phyloP scores from a whole-genome alignment of 2,113 vertebrate species.

The Psilopsiagon aurifrons region DNA sequence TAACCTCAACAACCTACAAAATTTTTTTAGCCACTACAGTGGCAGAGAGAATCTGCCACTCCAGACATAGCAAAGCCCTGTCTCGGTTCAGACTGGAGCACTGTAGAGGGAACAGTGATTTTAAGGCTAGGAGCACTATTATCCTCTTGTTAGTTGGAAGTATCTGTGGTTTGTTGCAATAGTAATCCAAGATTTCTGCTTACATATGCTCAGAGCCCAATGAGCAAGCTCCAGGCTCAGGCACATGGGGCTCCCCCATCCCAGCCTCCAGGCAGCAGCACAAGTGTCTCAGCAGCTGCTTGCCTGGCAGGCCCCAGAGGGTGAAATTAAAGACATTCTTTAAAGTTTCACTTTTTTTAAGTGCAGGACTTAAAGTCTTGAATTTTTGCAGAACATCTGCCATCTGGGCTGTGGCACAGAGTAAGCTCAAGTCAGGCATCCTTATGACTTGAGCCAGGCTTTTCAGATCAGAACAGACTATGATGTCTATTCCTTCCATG shows the following conservation, averaged over 20 bases:
- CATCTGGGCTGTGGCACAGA: background rate
- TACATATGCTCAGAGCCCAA: background rate
- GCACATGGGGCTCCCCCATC: rapidly evolving
- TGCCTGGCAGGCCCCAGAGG: background rate
- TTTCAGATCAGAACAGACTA: background rate
- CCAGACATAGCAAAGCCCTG: background rate
- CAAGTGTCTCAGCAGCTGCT: background rate
- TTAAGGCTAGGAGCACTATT: background rate
- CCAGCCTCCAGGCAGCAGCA: background rate
- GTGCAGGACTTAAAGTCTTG: background rate
- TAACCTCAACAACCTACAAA: background rate
- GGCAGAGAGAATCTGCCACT: background rate
- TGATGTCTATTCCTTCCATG: background rate
- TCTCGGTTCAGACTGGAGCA: background rate
- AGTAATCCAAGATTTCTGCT: background rate
- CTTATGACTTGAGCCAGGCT: background rate
- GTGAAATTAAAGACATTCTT: conserved; percentile 38
- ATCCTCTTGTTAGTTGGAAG: background rate
- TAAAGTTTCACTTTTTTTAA: background rate
- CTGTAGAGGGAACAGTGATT: background rate
- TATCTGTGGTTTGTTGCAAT: background rate
- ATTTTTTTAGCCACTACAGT: background rate
- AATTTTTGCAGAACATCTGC: background rate
- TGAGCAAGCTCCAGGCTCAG: rapidly evolving
- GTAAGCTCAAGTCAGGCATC: background rate